These are phyloP conservation scores for Thrips palmi DNA, from an alignment of 1,140 invertebrate species.

Conservation along the genomic window DNA sequence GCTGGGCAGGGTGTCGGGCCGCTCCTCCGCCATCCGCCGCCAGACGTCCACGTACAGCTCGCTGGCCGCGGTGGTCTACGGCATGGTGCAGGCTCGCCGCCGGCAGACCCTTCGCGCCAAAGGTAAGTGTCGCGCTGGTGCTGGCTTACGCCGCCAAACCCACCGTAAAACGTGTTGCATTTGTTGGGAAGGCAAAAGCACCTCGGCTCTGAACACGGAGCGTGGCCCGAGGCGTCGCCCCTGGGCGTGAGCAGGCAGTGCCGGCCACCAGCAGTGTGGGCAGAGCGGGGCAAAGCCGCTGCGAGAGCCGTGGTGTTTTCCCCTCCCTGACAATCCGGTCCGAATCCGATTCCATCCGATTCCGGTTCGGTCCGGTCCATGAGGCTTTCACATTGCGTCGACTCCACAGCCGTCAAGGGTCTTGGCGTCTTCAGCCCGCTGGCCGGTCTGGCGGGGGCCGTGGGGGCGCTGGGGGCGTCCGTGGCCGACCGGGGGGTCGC, in stretches of 20 bases:
- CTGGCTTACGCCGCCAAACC: too few species aligned
- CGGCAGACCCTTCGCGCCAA: too few species aligned
- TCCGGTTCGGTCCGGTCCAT: not conserved
- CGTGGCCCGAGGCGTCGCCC: not conserved
- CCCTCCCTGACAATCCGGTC: too few species aligned
- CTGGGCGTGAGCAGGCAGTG: not conserved
- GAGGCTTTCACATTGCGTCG: not conserved
- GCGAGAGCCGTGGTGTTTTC: too few species aligned
- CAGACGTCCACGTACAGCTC: slow-evolving; percentile 55
- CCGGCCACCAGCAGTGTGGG: not conserved
- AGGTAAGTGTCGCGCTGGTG: too few species aligned
- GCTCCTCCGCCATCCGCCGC: slow-evolving; percentile 30
- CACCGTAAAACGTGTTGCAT: slow-evolving; percentile 15
- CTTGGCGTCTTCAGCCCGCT: slow-evolving; percentile 10
- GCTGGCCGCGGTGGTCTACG: slow-evolving; percentile 72
- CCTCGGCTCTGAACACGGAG: not conserved
- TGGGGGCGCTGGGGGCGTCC: slow-evolving; percentile 8
- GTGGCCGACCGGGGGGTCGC: too few species aligned
- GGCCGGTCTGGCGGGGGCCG: not conserved
- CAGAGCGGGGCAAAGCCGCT: not conserved
- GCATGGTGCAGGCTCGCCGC: slow-evolving; percentile 53
- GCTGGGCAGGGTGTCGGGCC: slow-evolving; percentile 33
- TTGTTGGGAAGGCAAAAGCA: not conserved
- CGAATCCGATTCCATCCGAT: not conserved
- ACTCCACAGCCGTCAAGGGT: not conserved